Percentiles rank a stretch among this genome's conserved stretches.
Evolutionary conservation across 2,888 invertebrate genomes (phyloP).

Genomic region (Drosophila nigricruria): DNA sequence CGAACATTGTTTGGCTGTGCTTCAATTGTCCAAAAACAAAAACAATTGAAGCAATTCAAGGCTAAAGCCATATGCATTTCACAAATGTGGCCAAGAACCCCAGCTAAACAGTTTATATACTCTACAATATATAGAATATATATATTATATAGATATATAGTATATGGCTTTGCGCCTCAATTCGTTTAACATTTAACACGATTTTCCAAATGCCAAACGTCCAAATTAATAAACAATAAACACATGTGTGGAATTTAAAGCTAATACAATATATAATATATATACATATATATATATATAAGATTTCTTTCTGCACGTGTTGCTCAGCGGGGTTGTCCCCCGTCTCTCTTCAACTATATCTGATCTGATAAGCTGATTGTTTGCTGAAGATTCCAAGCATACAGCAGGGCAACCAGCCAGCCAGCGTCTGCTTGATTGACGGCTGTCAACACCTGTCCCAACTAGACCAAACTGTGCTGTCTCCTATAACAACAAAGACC

Average conservation of each 20-base stretch:
- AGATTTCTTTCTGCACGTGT: constrained; percentile 19
- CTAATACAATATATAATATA: constrained; percentile 14
- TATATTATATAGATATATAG: constrained; percentile 18
- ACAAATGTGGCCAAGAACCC: constrained; percentile 63
- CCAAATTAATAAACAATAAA: constrained; percentile 39
- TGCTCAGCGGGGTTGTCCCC: background rate
- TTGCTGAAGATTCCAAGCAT: constrained; percentile 1
- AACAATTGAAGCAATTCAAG: constrained; percentile 53
- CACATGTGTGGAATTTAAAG: constrained; percentile 23
- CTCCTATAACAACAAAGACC: constrained; percentile 18
- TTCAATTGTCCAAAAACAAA: constrained; percentile 52
- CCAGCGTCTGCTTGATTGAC: background rate
- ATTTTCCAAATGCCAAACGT: constrained; percentile 31
- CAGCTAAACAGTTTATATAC: constrained; percentile 16
- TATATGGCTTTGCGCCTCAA: constrained; percentile 36
- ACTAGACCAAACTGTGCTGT: constrained; percentile 11
- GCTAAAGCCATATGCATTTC: constrained; percentile 66
- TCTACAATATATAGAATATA: background rate
- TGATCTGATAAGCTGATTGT: constrained; percentile 6
- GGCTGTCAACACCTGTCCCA: constrained; percentile 25
- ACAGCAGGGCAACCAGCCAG: background rate
- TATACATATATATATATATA: background rate
- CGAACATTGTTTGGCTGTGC: constrained; percentile 27
- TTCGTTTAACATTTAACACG: constrained; percentile 39
- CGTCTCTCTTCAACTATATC: background rate